phyloP scores from a whole-genome alignment of 2,113 vertebrate genomes.

The Ochotona princeps region DNA sequence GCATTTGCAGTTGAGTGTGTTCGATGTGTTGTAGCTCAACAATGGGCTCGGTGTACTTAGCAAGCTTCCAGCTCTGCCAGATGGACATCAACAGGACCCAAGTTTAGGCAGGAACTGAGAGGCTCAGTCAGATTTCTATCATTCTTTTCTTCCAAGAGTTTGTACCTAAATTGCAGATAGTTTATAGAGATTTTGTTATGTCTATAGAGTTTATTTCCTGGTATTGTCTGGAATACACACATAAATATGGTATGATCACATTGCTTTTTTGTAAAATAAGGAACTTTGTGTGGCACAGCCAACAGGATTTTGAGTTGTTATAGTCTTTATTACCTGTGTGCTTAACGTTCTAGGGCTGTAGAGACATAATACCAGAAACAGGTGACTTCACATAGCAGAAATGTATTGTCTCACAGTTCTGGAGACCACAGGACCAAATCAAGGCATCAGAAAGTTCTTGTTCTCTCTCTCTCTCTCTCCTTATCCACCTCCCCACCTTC shows the following conservation, averaged over 20 bases:
- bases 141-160: neutral
- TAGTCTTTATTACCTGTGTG: neutral
- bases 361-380: neutral
- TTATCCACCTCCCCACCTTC: no score
- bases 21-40: neutral
- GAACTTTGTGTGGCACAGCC: neutral
- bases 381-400: neutral
- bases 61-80: neutral
- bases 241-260: neutral
- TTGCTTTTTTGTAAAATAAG: neutral
- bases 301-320: neutral
- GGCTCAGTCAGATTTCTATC: neutral
- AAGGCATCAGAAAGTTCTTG: rapidly evolving
- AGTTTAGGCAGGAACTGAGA: neutral
- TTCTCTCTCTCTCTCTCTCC: no score
- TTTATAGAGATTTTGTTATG: neutral
- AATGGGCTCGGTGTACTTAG: neutral
- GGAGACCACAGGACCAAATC: neutral
- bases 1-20: neutral
- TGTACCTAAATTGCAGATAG: neutral
- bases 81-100: neutral
- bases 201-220: neutral
- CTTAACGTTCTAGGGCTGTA: neutral
- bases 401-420: neutral
- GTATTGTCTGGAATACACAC: neutral